A percentile compares a stretch with the other conserved stretches of the same genome.
These are phyloP conservation scores for Micromys minutus DNA, from an alignment of 2,113 vertebrate species.

Conservation along the genomic window DNA sequence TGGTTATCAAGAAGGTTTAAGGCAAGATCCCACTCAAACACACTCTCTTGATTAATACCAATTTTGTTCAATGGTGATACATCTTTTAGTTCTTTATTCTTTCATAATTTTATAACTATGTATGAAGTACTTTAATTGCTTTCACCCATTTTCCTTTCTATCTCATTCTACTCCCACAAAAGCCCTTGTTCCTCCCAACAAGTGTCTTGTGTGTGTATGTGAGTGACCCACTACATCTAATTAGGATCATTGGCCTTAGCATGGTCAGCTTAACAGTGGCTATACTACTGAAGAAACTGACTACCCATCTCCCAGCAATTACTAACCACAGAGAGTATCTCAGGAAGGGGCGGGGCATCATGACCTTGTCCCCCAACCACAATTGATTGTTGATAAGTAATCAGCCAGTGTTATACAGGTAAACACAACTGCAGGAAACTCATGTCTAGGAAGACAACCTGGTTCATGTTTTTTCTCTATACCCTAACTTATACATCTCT, in stretches of 20 bases:
- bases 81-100: neutral
- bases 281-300: neutral
- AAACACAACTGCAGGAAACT: neutral
- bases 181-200: neutral
- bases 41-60: neutral
- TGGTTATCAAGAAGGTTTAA: neutral
- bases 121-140: neutral
- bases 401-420: neutral
- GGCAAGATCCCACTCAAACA: neutral
- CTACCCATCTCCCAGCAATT: no score
- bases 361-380: neutral
- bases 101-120: neutral
- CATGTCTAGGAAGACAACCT: neutral
- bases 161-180: neutral
- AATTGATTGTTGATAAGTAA: neutral
- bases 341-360: neutral
- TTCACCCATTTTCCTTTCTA: neutral
- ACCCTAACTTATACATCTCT: no score
- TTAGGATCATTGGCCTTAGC: neutral
- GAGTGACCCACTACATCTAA: neutral
- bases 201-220: neutral
- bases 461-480: neutral
- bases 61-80: neutral
- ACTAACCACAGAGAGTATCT: neutral
- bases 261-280: neutral